Percentiles rank a stretch among this genome's conserved stretches.
Evolutionary conservation across 2,888 invertebrate species (phyloP).

Genomic region (Trachelus troglodyta): DNA sequence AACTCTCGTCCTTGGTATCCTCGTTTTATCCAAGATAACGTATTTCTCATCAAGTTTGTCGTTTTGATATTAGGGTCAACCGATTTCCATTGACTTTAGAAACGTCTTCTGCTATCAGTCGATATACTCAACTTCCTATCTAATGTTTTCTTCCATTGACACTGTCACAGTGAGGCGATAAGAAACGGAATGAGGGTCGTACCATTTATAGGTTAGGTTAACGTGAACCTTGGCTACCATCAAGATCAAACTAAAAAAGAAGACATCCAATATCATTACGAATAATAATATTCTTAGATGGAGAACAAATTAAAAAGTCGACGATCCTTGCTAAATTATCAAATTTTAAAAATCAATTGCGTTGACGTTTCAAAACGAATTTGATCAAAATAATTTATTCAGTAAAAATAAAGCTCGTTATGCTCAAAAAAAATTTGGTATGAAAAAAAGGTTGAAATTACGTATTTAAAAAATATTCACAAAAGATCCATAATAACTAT

Average conservation of each 20-base stretch:
- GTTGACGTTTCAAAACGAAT: too few species aligned
- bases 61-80: slow-evolving; percentile 23
- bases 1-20: neutral
- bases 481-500: neutral
- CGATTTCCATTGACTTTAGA: slow-evolving; percentile 16
- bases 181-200: neutral
- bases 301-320: too few species aligned
- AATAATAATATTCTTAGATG: too few species aligned
- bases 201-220: neutral
- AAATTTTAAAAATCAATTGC: too few species aligned
- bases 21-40: neutral
- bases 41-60: slow-evolving; percentile 8
- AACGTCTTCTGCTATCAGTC: neutral
- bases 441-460: neutral
- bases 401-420: too few species aligned
- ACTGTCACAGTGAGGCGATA: neutral
- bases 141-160: slow-evolving; percentile 6
- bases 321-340: too few species aligned
- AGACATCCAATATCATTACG: too few species aligned
- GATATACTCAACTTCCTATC: neutral
- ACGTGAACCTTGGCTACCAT: neutral
- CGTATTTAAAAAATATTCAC: neutral
- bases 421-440: neutral
- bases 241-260: too few species aligned
- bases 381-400: too few species aligned